A percentile compares a stretch with the other conserved stretches of the same genome.
Conservation (phyloP, 1,140 invertebrate genomes). For the Micrasema longulum region DNA sequence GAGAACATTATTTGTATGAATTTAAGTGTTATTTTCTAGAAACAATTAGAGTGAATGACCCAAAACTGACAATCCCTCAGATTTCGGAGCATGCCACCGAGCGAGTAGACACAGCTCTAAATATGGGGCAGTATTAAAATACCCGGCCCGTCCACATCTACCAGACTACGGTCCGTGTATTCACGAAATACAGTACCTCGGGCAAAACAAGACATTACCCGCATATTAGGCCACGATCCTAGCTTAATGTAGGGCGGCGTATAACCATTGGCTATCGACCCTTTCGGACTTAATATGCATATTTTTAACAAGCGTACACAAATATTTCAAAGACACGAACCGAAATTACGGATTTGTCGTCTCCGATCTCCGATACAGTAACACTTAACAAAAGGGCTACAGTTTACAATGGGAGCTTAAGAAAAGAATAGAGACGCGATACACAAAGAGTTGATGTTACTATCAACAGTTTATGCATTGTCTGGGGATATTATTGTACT, state of each 20-base stretch:
- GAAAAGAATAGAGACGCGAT: constrained; percentile 9
- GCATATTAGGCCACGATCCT: constrained; percentile 18
- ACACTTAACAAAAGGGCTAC: constrained; percentile 12
- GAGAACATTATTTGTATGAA: not conserved
- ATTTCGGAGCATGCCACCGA: constrained; percentile 15
- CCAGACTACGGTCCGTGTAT: not conserved
- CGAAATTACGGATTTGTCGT: not conserved
- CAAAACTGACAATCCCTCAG: not conserved
- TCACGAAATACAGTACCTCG: constrained; percentile 16
- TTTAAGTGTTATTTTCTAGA: not conserved
- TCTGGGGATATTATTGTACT: constrained; percentile 1
- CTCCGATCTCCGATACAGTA: not conserved
- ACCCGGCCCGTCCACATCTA: not conserved
- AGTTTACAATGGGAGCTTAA: constrained; percentile 5
- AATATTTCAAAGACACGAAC: constrained; percentile 6
- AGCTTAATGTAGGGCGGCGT: constrained; percentile 3
- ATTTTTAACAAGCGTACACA: constrained; percentile 9
- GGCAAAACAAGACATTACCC: constrained; percentile 35
- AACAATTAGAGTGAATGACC: not conserved
- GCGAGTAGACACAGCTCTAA: not conserved
- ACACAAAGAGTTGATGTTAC: constrained; percentile 14
- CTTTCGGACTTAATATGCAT: constrained; percentile 9
- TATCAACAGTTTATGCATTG: constrained; percentile 19
- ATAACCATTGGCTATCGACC: constrained; percentile 19
- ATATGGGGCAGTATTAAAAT: constrained; percentile 30